Evolutionary conservation across 2,113 vertebrate genomes (phyloP), one percentile per base, ranked within the genome.

Genomic region (Rhinogobius similis): DNA sequence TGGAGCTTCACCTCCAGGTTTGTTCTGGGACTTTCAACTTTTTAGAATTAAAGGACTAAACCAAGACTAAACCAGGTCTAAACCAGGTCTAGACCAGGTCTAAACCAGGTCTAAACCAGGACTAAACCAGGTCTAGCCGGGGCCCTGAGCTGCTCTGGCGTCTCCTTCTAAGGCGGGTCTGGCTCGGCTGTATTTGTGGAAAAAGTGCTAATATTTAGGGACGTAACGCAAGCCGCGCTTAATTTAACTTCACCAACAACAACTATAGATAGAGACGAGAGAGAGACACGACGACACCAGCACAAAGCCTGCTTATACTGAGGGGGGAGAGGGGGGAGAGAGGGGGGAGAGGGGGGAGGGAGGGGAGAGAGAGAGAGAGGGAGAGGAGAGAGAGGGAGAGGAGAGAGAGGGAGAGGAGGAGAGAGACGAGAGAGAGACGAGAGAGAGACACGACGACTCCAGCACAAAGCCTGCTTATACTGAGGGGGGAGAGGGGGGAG

Each of bases 131-230:
- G 21, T 11, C 50, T 52, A 12, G 11, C 23, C 50, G n/a, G n/a
- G n/a, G n/a, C n/a, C n/a, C n/a, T n/a, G n/a, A n/a, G n/a, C n/a
- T 7, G 10, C 8, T 10, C 50, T 23, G 9, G 11, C 26, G 83
- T 92, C 87, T 82, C 92, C 93, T 90, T 93, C 82, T 93, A 93
- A 91, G 93, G 93, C 81, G 85, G 79, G 82, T 87, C 92, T 91
- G 92, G 91, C 2, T 92, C 89, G 89, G 90, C 89, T 93, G 92
- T 93, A 93, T 93, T 94, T 93, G 90, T 87, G 91, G 91, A 6
- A 85, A 93, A 94, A 93, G 93, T 89, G 29, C 91, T 92, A 94
- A 93, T 86, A 76, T 85, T 92, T 93, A 92, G 93, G 92, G 91
- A 86, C 83, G 90, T 92, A 93, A 92, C 93, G 90, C 89, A 92